Conservation (phyloP, 1,140 invertebrate genomes). For the Cotesia chilonis region DNA sequence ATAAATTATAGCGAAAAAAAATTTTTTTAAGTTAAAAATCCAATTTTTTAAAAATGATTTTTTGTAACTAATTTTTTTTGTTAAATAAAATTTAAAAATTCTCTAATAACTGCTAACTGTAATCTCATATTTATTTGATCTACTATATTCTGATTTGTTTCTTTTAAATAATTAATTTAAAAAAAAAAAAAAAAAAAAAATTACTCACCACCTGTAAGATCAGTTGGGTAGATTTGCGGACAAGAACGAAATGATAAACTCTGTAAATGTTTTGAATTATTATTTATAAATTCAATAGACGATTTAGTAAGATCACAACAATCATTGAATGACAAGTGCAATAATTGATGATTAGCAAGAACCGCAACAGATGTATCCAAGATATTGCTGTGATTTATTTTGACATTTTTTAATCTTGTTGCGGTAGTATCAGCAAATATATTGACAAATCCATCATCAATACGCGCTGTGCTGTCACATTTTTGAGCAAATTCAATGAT, state of each 20-base stretch:
- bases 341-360: constrained; percentile 75
- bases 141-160: too few relatives aligned
- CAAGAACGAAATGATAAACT: constrained; percentile 54
- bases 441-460: constrained; percentile 74
- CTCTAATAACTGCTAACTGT: too few relatives aligned
- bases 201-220: constrained; percentile 26
- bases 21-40: too few relatives aligned
- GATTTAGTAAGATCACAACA: constrained; percentile 73
- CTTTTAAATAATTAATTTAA: constrained; percentile 42
- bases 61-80: too few relatives aligned
- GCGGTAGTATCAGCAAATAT: constrained; percentile 74
- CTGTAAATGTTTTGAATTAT: constrained; percentile 63
- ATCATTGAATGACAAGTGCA: constrained; percentile 77
- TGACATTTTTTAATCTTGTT: constrained; percentile 76
- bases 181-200: background rate
- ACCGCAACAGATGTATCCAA: constrained; percentile 74
- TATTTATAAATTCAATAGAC: constrained; percentile 70
- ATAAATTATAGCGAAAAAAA: too few relatives aligned
- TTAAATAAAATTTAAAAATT: too few relatives aligned
- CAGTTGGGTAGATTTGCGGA: constrained; percentile 31
- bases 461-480: constrained; percentile 59
- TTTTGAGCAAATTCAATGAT: constrained; percentile 72
- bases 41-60: too few relatives aligned
- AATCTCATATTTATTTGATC: too few relatives aligned
- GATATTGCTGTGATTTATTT: constrained; percentile 75